phyloP scores from a whole-genome alignment of 2,797 vertebrate species.

The Cyclopterus lumpus region DNA sequence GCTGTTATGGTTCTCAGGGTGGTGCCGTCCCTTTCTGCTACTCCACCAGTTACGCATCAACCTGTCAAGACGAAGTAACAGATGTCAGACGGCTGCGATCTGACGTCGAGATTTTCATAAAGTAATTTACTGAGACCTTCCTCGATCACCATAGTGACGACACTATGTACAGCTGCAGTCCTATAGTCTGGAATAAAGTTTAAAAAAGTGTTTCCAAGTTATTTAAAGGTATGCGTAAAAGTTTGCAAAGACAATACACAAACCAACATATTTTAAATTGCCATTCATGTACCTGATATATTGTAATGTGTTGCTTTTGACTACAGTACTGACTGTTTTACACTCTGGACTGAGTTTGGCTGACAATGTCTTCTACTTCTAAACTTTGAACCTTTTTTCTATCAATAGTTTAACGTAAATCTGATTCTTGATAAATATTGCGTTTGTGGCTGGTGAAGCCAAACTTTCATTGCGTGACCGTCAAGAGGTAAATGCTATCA shows the following conservation, averaged over 20 bases:
- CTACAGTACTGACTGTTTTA: neutral
- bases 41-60: conserved; percentile 94
- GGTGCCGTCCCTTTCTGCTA: conserved; percentile 78
- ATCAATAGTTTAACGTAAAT: neutral
- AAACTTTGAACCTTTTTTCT: neutral
- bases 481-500: neutral
- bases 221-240: neutral
- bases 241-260: neutral
- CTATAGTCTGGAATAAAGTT: neutral
- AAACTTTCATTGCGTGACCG: neutral
- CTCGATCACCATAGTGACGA: neutral
- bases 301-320: neutral
- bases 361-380: conserved; percentile 1
- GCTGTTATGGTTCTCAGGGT: conserved; percentile 90
- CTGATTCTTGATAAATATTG: neutral
- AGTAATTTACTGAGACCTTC: neutral
- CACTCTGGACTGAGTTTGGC: neutral
- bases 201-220: neutral
- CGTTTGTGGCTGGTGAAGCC: neutral
- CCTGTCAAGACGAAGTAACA: conserved; percentile 68
- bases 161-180: neutral
- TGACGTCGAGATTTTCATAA: neutral
- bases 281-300: neutral
- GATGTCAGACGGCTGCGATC: neutral
- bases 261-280: too few species aligned